Percentiles rank a stretch among this genome's conserved stretches.
phyloP scores from a whole-genome alignment of 1,140 invertebrate genomes.

The Drosophila cardini region DNA sequence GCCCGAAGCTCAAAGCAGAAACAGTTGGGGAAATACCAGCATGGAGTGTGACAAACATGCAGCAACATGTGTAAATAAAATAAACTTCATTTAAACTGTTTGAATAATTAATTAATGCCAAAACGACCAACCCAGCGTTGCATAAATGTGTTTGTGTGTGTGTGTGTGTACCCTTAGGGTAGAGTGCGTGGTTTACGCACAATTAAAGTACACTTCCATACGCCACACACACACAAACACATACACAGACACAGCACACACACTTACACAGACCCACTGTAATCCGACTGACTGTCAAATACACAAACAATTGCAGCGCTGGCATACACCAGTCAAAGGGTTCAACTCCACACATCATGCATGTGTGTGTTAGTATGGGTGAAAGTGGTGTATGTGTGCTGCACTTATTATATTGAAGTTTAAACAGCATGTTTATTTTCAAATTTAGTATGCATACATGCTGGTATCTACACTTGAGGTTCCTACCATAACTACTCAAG shows the following conservation, averaged over 20 bases:
- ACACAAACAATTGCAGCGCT: constrained; percentile 38
- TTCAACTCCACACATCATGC: background rate
- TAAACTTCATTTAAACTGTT: constrained; percentile 81
- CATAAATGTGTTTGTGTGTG: background rate
- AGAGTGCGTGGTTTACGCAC: constrained; percentile 20
- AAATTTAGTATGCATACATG: constrained; percentile 34
- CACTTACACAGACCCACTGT: constrained; percentile 8
- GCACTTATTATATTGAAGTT: constrained; percentile 8
- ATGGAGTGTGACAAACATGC: constrained; percentile 29
- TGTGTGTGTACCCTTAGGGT: constrained; percentile 1
- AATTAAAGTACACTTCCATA: constrained; percentile 21
- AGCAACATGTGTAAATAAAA: constrained; percentile 80
- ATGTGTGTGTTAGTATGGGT: background rate
- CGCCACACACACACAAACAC: too few relatives aligned
- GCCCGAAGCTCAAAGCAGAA: background rate
- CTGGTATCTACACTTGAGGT: background rate
- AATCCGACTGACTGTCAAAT: constrained; percentile 23
- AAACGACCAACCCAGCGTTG: constrained; percentile 24
- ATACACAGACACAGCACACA: too few relatives aligned
- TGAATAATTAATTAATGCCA: constrained; percentile 81
- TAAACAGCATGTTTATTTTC: constrained; percentile 35
- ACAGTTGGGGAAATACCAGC: background rate
- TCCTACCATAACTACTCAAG: background rate
- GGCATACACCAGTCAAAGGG: constrained; percentile 14
- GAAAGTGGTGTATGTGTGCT: background rate